These are phyloP conservation scores for Papilio polytes DNA, from an alignment of 1,140 invertebrate genomes.

Conservation along the genomic window DNA sequence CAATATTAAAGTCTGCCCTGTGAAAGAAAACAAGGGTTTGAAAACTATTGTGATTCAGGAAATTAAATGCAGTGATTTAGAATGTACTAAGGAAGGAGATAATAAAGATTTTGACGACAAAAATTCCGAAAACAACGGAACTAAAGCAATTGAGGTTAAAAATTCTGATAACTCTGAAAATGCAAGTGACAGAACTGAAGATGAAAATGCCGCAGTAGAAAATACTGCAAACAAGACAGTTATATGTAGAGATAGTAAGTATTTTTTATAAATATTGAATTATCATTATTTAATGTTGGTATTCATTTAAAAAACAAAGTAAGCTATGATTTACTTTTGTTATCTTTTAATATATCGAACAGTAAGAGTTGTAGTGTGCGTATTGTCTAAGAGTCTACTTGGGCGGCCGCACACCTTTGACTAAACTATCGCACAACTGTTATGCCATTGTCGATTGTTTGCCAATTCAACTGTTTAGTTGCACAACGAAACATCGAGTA, in stretches of 20 bases:
- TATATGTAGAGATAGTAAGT: neutral
- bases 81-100: constrained; percentile 34
- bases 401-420: too few relatives aligned
- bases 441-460: too few relatives aligned
- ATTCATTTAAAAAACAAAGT: too few relatives aligned
- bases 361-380: too few relatives aligned
- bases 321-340: too few relatives aligned
- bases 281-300: too few relatives aligned
- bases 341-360: too few relatives aligned
- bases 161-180: neutral
- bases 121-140: neutral
- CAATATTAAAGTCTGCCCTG: neutral
- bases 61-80: constrained; percentile 41
- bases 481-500: too few relatives aligned
- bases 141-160: neutral
- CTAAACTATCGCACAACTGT: too few relatives aligned
- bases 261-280: too few relatives aligned
- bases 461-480: too few relatives aligned
- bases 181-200: neutral
- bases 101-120: neutral
- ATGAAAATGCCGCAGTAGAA: neutral
- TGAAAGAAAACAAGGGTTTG: constrained; percentile 25
- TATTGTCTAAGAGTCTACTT: too few relatives aligned
- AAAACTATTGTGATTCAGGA: constrained; percentile 44
- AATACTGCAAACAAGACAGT: neutral